Evolutionary conservation across 2,888 invertebrate genomes (phyloP), one percentile per base, ranked within the genome.

Genomic region (Drosophila austrosaltans): DNA sequence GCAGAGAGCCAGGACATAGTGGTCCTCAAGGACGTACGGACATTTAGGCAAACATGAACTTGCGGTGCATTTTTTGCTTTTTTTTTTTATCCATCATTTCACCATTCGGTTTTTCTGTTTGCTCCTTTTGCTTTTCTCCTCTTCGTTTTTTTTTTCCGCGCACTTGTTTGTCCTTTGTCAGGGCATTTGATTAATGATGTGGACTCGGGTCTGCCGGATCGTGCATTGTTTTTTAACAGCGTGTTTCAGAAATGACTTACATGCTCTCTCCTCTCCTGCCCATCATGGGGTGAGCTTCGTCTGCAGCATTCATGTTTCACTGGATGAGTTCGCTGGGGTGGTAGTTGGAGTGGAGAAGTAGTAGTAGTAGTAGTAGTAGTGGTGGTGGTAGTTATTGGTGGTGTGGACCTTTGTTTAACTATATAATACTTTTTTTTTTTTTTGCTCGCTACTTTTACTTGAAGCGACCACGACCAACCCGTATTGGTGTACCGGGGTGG

Each of bases 181-280:
- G 48, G 25, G 68, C 71, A 57, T 69, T 83, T 88, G 88, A 84
- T 88, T 86, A 88, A 84, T 86, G 86, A 76, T 72, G 66, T 74
- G 78, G 74, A 69, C 63, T 68, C 63, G 64, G 28, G 61, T 61
- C 53, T 53, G 58, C 73, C 66, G 48, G 56, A 58, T 73, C 72
- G 79, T 60, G 79, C 67, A 56, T 62, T 71, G 74, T 75, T 75
- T 77, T 83, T 79, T 78, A 72, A 75, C 79, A 75, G 72, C 79
- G 75, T 82, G 69, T 63, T 77, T 72, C 63, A 53, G 66, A 65
- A 82, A 70, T 70, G 69, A 71, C 71, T 68, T 82, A 69, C 71
- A 66, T 62, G 66, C 40, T 44, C 40, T 44, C 20, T 16, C 16
- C 16, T 16, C 59, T 48, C 56, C 7, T 40, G 5, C 42, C 32